A percentile compares a stretch with the other conserved stretches of the same genome.
Evolutionary conservation across 2,888 invertebrate species (phyloP).

Genomic region (Drosophila prolongata): DNA sequence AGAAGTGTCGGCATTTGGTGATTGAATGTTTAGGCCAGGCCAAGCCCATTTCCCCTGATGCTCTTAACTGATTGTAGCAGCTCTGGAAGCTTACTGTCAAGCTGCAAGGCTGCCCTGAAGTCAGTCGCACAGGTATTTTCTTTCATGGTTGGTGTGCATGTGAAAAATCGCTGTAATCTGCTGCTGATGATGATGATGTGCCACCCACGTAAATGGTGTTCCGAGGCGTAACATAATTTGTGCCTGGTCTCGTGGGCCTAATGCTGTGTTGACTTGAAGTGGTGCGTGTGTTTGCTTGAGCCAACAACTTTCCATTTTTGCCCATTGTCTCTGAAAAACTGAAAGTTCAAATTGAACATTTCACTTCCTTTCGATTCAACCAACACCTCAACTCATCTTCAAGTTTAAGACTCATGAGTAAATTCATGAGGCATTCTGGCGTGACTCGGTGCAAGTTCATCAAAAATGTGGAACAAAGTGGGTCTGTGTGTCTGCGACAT

Average conservation of each 20-base stretch:
- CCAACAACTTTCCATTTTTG: constrained; percentile 68
- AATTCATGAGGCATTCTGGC: constrained; percentile 58
- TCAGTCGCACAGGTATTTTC: constrained; percentile 49
- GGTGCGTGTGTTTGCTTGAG: constrained; percentile 51
- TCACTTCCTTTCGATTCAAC: constrained; percentile 66
- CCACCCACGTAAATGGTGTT: constrained; percentile 42
- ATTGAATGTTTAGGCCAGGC: constrained; percentile 23
- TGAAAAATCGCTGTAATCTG: constrained; percentile 50
- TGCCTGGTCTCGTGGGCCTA: constrained; percentile 40
- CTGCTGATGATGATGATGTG: constrained; percentile 17
- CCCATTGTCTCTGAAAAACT: constrained; percentile 62
- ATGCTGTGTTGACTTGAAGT: constrained; percentile 31
- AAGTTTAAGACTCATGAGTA: constrained; percentile 56
- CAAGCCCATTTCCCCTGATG: constrained; percentile 17
- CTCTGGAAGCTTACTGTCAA: constrained; percentile 63
- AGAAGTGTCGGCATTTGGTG: constrained; percentile 18
- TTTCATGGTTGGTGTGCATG: constrained; percentile 55
- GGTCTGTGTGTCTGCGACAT: constrained; percentile 29
- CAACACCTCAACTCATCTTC: constrained; percentile 28
- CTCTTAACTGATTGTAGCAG: constrained; percentile 51
- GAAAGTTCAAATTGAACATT: constrained; percentile 68
- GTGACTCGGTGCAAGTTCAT: constrained; percentile 51
- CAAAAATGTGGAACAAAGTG: constrained; percentile 36
- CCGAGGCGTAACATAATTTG: constrained; percentile 48
- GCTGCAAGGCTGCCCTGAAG: constrained; percentile 60